Percentiles rank a stretch among this genome's conserved stretches.
Conservation (phyloP, 2,888 invertebrate genomes). For the Caenorhabditis afra region DNA sequence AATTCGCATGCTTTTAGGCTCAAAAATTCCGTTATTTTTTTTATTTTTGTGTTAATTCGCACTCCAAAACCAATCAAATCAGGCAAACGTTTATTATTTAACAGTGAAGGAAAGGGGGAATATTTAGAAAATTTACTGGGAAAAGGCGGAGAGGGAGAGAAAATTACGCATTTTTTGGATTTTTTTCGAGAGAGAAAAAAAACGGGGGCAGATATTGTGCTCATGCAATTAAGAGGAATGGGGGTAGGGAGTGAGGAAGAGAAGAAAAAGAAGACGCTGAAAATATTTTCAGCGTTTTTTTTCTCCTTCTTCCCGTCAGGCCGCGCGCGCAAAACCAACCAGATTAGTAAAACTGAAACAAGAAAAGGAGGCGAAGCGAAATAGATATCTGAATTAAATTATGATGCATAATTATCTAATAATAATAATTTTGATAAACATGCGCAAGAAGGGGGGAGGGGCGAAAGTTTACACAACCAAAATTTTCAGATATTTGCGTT, state of each 20-base stretch:
- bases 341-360: constrained; percentile 55
- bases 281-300: no score
- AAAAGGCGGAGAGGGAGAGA: background rate
- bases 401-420: background rate
- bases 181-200: no score
- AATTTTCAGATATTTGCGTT: background rate
- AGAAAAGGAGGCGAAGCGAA: constrained; percentile 15
- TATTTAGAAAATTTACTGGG: background rate
- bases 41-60: constrained; percentile 1
- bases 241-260: background rate
- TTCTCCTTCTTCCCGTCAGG: no score
- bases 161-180: constrained; percentile 28
- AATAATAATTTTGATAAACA: no score
- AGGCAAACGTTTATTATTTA: constrained; percentile 46
- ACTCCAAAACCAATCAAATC: constrained; percentile 24
- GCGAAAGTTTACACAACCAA: background rate
- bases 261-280: constrained; percentile 3
- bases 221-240: no score
- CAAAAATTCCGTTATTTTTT: background rate
- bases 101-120: background rate
- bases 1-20: background rate
- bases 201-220: no score
- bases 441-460: background rate
- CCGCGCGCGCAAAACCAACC: no score
- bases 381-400: constrained; percentile 4